Evolutionary conservation across 2,797 vertebrate species (phyloP), one percentile per base, ranked within the genome.

Genomic region (Merluccius polli): DNA sequence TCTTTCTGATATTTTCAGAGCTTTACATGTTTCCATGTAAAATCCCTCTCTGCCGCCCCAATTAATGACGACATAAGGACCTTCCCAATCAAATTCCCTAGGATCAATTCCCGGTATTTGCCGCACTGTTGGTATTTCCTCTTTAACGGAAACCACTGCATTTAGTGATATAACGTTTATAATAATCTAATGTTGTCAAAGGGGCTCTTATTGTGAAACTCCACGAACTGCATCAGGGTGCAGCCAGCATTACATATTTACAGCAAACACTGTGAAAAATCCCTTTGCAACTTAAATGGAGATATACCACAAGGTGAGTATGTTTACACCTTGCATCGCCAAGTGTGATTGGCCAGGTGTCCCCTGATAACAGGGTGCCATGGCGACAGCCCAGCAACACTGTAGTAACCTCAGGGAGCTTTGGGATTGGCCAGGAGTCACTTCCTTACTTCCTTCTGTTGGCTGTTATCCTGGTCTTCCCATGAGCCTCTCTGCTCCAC

Each of bases 391-490:
- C 83, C 90, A 86, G 87, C 81, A 81, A 80, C 87, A 73, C 84
- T 63, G 73, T 83, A 77, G 86, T 89, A 89, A 89, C 82, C 84
- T 79, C 67, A 2, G 67, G 33, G 82, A 85, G 80, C 76, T 78
- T 75, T 77, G 82, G 75, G 84, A 87, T 81, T 85, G 83, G 87
- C 83, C 21, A 76, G 75, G 79, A 89, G 84, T 85, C 83, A 87
- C 83, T 90, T 92, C 89, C 90, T 89, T 72, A 71, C 81, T 87
- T 83, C 87, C 89, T 88, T 85, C 75, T 84, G 87, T 82, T 89
- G 87, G 87, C 88, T 87, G 83, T 79, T 83, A 79, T 89, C 86
- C 89, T 80, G 79, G 76, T 84, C 85, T 70, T 89, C 88, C 87
- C 83, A 81, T 81, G 87, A 86, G 86, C 73, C 65, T 59, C 83